Base-by-base conservation (phyloP, 2,888 invertebrate genomes). In the Xestoiulus laeticollis region DNA sequence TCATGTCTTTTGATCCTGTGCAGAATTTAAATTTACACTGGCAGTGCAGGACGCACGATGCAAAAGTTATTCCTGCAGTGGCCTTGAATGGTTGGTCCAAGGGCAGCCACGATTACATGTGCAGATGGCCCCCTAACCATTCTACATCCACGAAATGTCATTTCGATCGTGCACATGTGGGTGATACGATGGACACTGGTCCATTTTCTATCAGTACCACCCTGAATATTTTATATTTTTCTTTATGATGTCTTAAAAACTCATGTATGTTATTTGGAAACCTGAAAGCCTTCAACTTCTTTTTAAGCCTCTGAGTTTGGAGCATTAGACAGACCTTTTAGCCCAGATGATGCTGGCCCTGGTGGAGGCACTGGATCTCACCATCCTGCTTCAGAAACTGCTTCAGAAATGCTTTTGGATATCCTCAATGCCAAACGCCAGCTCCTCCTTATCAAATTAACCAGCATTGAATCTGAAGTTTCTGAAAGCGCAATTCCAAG, bases 391-490 rank as follows among this genome's bases (percentile, higher is more conserved):
- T 32, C 87, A 59, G 90, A 90, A 85, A 91, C 91, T 86, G 96
- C 97, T 2, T 95, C 97, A 0, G 98, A 98, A 91, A 97, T 98
- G 95, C 96, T 98, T 92, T 95, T 97, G 91, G 98, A 98, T 91
- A 96, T 98, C 94, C 94, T 98, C 90, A 96, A 96, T 90, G 97
- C 97, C 92, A 98, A 98, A 92, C 95, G 97, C 90, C 96, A 97
- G 91, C 94, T 96, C 91, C 93, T 97, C 43, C 94, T 97, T 89
- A 96, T 96, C 92, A 97, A 96, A 93, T 93, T 98, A 88, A 96
- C 97, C 89, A 88, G 98, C 96, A 10, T 97, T 95, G 92, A 98
- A 96, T 96, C 97, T 0, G 98, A 98, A 93, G 97, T 97, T 48
- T 88, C 88, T 30, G 90, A 90, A 83, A 89, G 89, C 87, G 89